Percentiles rank a stretch among this genome's conserved stretches.
These are phyloP conservation scores for human DNA, from an alignment of 2,113 vertebrate genomes.

Conservation along the genomic window DNA sequence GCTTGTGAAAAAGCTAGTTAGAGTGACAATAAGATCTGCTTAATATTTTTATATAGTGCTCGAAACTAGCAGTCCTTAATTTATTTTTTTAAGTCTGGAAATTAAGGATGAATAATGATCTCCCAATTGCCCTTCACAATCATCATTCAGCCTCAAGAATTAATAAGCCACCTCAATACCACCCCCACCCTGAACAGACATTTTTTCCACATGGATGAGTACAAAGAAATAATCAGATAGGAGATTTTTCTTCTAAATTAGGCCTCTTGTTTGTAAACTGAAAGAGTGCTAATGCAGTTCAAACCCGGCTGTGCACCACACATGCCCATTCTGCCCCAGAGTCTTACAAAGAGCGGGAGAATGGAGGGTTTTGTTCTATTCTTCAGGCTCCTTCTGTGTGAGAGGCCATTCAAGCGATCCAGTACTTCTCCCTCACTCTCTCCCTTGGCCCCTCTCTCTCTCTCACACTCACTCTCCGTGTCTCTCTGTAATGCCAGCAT, in stretches of 20 bases:
- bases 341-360: slow-evolving; percentile 92
- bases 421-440: slow-evolving; percentile 87
- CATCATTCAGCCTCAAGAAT: slow-evolving; percentile 76
- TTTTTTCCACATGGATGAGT: slow-evolving; percentile 82
- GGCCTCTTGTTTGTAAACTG: slow-evolving; percentile 98
- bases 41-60: not conserved
- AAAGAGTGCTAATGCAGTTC: slow-evolving; percentile 90
- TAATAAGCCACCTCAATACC: slow-evolving; percentile 82
- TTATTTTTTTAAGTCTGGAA: slow-evolving; percentile 61
- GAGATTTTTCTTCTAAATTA: slow-evolving; percentile 93
- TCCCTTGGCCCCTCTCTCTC: slow-evolving; percentile 84
- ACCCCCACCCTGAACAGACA: slow-evolving; percentile 74
- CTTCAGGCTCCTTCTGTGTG: slow-evolving; percentile 86
- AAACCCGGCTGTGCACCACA: slow-evolving; percentile 82
- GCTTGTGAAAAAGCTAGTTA: not conserved
- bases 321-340: slow-evolving; percentile 79
- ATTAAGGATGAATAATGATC: slow-evolving; percentile 75
- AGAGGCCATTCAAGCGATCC: slow-evolving; percentile 86
- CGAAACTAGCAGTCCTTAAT: not conserved
- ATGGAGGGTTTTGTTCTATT: slow-evolving; percentile 95
- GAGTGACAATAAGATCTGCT: not conserved
- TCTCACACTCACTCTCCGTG: slow-evolving; percentile 87
- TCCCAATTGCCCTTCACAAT: slow-evolving; percentile 67
- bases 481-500: slow-evolving; percentile 94
- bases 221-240: slow-evolving; percentile 88